Evolutionary conservation across 2,113 vertebrate genomes (phyloP), one percentile per base, ranked within the genome.

Genomic region (Apistogramma diplotaenia): DNA sequence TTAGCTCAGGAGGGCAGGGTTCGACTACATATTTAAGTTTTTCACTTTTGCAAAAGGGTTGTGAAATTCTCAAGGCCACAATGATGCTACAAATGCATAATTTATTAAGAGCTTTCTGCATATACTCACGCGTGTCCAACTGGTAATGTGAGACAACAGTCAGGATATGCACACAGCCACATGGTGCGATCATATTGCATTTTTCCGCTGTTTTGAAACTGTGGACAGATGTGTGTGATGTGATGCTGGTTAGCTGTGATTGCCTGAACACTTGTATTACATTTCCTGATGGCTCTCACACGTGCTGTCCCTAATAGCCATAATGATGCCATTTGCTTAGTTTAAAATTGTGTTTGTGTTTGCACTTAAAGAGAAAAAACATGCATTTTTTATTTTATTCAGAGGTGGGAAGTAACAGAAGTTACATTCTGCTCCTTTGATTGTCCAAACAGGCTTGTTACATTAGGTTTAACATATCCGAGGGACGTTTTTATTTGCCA

Each of bases 251-350:
- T 59, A 40, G 82, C n/a, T 74, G 11, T 27, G 77, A 86, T 53
- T 3, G 31, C 49, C 78, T 86, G 59, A 83, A 83, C 46, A 6
- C 72, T 77, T 90, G 82, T 81, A 85, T 85, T 74, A 10, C 46
- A 0, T 84, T 88, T 91, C 90, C 85, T 86, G 86, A 61, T 74
- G 37, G 11, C 29, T 60, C 51, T 11, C 73, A 61, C 70, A 85
- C 65, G 77, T 35, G 19, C 77, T 70, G 59, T 51, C 33, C 19
- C 37, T 29, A 10, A 81, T 78, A 53, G 29, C 10, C 55, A 27
- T 15, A 56, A 76, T 55, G 21, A 79, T 4, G 59, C 11, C 54
- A 58, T 56, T 60, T 46, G 60, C 59, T 86, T 27, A 6, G 53
- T 61, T 83, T 83, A 51, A 49, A 76, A 12, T 3, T 1, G 46